Conservation (phyloP, 2,113 vertebrate genomes). For the Pelusios castaneus region DNA sequence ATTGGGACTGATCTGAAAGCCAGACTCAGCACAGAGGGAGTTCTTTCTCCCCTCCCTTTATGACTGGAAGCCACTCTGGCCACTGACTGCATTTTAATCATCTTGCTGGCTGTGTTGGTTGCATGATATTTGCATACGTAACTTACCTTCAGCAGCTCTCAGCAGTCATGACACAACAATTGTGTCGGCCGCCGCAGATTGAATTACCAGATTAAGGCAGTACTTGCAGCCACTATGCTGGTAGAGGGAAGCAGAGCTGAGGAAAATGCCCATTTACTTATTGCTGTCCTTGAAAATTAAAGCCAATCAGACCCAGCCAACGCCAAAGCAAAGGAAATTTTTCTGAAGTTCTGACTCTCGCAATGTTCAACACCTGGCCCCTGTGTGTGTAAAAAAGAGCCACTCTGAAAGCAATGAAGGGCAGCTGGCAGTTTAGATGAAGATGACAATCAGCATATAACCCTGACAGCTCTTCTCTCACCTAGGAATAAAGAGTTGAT, state of each 20-base stretch:
- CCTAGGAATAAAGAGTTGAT: slow-evolving; percentile 58
- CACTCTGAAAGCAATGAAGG: slow-evolving; percentile 47
- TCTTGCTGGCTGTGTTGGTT: background rate
- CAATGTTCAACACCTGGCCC: accelerated
- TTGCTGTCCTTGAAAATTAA: background rate
- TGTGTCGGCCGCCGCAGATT: background rate
- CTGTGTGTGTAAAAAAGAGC: background rate
- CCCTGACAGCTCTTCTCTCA: slow-evolving; percentile 63
- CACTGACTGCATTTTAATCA: background rate
- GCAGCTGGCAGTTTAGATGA: slow-evolving; percentile 63
- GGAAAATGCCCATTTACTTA: slow-evolving; percentile 19
- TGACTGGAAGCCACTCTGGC: background rate
- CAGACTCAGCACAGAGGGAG: background rate
- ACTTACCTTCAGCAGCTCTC: background rate
- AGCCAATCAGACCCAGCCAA: background rate
- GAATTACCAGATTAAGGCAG: background rate
- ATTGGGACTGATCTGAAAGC: slow-evolving; percentile 37
- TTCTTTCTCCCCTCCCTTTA: background rate
- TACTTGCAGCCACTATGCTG: background rate
- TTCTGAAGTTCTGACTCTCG: background rate
- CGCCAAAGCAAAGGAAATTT: slow-evolving; percentile 14
- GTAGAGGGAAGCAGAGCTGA: background rate
- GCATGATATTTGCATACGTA: background rate
- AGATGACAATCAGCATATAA: slow-evolving; percentile 67
- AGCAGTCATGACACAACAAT: background rate